Base-by-base conservation (phyloP, 2,888 invertebrate genomes). In the Malachius bipustulatus region DNA sequence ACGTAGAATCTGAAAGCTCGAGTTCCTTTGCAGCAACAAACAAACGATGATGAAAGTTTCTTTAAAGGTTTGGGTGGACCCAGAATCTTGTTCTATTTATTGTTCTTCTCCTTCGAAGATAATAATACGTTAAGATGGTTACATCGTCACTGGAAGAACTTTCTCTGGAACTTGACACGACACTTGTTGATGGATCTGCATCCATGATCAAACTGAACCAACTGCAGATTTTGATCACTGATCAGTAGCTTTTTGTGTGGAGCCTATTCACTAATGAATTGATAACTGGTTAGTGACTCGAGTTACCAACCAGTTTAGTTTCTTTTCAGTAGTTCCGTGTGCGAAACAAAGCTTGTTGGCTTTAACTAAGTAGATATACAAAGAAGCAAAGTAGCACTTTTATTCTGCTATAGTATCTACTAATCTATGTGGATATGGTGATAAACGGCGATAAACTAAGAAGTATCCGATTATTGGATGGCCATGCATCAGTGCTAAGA, bases 201-300 rank as follows among this genome's bases (percentile, higher is more conserved):
- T 19, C 24, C 24, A 19, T 19, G 24, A 19, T 19, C n/a, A 19
- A 6, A 8, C 24, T 8, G 24, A n/a, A 19, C 6, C 6, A 19
- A 19, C 24, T 19, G 24, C 6, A 8, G 24, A 19, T 19, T 19
- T 19, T 19, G n/a, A n/a, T 19, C 24, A 8, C 6, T n/a, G 24
- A 19, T 19, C 6, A 19, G 24, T 19, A 19, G 24, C 24, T 19
- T 19, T n/a, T 6, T 19, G 24, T 19, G 24, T 19, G n/a, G 24
- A 19, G n/a, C 24, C 24, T 6, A 6, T 8, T 19, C 24, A 19
- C 24, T 19, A 19, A 19, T n/a, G 24, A 19, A n/a, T 19, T 19
- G 24, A n/a, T 19, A 19, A 19, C 24, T 19, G 24, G 24, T 19
- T 19, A 19, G 24, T 19, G 24, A 19, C n/a, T n/a, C n/a, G 24